A percentile compares a stretch with the other conserved stretches of the same genome.
Conservation (phyloP, 2,797 vertebrate species). For the Microcaecilia unicolor region DNA sequence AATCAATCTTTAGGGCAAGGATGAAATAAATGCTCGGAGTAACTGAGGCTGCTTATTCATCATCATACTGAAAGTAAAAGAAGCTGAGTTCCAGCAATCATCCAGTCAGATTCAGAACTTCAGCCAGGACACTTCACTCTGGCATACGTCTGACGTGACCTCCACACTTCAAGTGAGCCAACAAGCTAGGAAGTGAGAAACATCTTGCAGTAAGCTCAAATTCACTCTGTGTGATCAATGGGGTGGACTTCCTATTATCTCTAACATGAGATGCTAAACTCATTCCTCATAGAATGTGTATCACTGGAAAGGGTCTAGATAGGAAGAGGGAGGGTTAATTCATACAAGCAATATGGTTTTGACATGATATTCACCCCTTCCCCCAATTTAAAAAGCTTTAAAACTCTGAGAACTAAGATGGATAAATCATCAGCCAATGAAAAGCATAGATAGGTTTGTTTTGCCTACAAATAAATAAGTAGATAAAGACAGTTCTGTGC, state of each 20-base stretch:
- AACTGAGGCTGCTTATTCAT: not conserved
- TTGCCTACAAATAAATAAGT: slow-evolving; percentile 68
- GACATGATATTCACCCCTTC: too few species aligned
- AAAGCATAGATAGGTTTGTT: slow-evolving; percentile 38
- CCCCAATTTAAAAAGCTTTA: slow-evolving; percentile 2
- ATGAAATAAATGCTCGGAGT: rapidly evolving
- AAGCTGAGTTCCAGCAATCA: not conserved
- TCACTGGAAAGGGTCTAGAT: rapidly evolving
- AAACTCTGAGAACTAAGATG: slow-evolving; percentile 22
- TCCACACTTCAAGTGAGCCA: rapidly evolving
- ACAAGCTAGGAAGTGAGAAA: not conserved
- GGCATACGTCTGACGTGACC: rapidly evolving
- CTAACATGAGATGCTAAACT: not conserved
- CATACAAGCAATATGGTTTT: too few species aligned
- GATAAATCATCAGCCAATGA: slow-evolving; percentile 34
- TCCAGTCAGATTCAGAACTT: rapidly evolving
- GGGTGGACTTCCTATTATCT: not conserved
- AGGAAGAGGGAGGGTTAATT: too few species aligned
- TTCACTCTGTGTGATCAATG: not conserved
- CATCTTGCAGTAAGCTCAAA: rapidly evolving
- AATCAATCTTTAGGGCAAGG: too few species aligned
- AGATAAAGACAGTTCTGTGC: slow-evolving; percentile 50
- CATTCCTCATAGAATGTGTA: rapidly evolving
- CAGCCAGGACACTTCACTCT: rapidly evolving
- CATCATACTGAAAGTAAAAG: rapidly evolving